Conservation (phyloP, 2,888 invertebrate species). For the Diplazon laetatorius region DNA sequence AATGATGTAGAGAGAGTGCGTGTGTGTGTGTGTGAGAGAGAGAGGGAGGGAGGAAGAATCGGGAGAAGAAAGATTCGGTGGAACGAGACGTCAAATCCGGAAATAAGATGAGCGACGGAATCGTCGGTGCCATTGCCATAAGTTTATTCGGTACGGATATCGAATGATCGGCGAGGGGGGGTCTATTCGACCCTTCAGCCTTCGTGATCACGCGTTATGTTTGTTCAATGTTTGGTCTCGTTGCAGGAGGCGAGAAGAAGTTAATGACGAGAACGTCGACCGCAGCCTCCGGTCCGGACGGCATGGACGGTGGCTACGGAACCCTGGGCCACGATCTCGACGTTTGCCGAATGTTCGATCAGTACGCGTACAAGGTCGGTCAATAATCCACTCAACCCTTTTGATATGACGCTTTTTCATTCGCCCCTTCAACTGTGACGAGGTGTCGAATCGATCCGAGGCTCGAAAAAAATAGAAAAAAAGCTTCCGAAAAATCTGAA, state of each 20-base stretch:
- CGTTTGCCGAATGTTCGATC: slow-evolving; percentile 87
- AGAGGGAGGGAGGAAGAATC: neutral
- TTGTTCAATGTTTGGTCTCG: slow-evolving; percentile 18
- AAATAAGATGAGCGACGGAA: slow-evolving; percentile 79
- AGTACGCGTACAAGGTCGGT: slow-evolving; percentile 87
- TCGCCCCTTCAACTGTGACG: no score
- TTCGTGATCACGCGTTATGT: slow-evolving; percentile 20
- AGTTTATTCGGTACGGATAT: slow-evolving; percentile 79
- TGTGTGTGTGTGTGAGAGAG: neutral
- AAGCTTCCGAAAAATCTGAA: no score
- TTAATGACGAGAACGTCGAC: slow-evolving; percentile 63
- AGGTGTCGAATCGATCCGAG: no score
- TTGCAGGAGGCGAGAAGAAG: slow-evolving; percentile 79
- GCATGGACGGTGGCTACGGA: slow-evolving; percentile 87
- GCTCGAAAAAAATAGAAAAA: no score
- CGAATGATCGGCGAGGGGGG: no score
- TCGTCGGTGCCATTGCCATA: slow-evolving; percentile 79
- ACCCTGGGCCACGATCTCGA: slow-evolving; percentile 85
- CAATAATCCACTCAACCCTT: no score
- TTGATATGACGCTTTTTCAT: no score
- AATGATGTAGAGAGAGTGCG: neutral
- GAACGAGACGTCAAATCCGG: slow-evolving; percentile 11
- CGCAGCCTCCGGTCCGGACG: slow-evolving; percentile 66
- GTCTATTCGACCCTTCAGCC: no score
- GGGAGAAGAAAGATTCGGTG: neutral